Base-by-base conservation (phyloP, 2,888 invertebrate species). In the Latheticus oryzae region DNA sequence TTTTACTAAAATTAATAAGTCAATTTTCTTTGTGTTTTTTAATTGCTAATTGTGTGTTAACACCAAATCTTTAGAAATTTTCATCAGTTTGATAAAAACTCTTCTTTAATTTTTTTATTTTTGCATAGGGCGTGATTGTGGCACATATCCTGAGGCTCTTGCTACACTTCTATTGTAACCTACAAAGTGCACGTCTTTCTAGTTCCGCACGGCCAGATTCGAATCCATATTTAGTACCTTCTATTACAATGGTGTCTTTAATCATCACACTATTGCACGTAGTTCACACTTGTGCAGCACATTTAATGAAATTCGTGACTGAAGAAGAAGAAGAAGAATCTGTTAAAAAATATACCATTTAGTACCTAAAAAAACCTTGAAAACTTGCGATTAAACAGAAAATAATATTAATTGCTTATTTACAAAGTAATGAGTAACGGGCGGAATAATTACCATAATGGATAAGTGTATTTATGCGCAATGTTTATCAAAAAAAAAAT, bases 101-200 rank as follows among this genome's bases (percentile, higher is more conserved):
- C n/a, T n/a, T n/a, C n/a, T n/a, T n/a, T n/a, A n/a, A n/a, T n/a
- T n/a, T n/a, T n/a, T 26, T 26, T 26, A 8, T 3, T 26, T 2
- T 7, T 2, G 9, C 3, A 26, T 7, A 7, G 26, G 26, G n/a
- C n/a, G n/a, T n/a, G n/a, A n/a, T n/a, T n/a, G n/a, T 63, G 64
- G 58, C 64, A 63, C 48, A 63, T 52, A 63, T 59, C 64, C 60
- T 30, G 28, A 55, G 64, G 64, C 60, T 53, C 38, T 53, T 57
- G 61, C 60, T 62, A 55, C 55, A 61, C 52, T 52, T 60, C 62
- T 61, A 63, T 55, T 56, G 51, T 61, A 65, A 63, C 64, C 64
- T 62, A 64, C 62, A 59, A 63, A 64, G 43, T 21, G 50, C 40
- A 32, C 47, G 40, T 47, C 47, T 50, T 58, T 42, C 59, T 54